Evolutionary conservation across 2,797 vertebrate species (phyloP).

Genomic region (Parauchenoglanis punctatus): DNA sequence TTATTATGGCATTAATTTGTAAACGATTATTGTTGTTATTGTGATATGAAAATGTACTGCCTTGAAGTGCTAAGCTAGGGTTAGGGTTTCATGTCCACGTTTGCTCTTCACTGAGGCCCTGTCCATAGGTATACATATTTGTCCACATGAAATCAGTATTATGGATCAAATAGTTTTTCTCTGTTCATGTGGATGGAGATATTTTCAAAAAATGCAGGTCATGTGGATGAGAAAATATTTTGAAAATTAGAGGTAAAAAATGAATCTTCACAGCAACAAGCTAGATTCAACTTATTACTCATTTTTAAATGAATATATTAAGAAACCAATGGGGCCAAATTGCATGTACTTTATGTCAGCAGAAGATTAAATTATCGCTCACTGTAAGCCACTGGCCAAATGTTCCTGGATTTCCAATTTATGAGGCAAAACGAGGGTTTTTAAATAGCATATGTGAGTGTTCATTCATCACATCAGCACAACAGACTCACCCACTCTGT

Average conservation of each 20-base stretch:
- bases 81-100: neutral
- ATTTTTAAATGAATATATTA: neutral
- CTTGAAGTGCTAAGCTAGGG: neutral
- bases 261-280: neutral
- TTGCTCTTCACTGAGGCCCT: neutral
- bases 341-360: neutral
- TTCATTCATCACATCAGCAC: neutral
- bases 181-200: neutral
- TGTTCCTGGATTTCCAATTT: neutral
- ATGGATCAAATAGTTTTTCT: neutral
- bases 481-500: neutral
- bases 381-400: neutral
- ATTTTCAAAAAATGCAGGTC: neutral
- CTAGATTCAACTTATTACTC: neutral
- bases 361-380: neutral
- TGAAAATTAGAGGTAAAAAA: neutral
- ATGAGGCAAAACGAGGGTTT: neutral
- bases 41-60: constrained; percentile 1
- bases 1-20: neutral
- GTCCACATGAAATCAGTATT: neutral
- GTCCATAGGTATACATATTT: neutral
- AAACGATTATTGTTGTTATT: neutral
- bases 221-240: neutral
- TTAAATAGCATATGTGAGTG: neutral
- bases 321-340: neutral